A percentile compares a stretch with the other conserved stretches of the same genome.
Conservation (phyloP, 1,140 invertebrate species). For the Pachypsylla venusta region DNA sequence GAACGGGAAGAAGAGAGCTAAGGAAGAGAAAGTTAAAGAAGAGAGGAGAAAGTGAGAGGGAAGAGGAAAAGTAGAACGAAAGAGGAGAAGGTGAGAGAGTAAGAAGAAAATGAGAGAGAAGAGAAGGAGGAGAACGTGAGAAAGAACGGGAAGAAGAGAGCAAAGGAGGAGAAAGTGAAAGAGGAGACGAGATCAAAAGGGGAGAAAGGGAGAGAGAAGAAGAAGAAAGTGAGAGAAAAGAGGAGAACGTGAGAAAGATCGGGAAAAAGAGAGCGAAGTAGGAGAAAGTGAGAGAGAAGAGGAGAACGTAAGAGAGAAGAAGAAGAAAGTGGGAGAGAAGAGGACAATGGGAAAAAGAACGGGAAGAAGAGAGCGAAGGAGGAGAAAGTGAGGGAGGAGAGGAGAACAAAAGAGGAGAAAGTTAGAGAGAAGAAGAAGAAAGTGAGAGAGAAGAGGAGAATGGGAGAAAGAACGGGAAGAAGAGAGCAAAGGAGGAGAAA, state of each 20-base stretch:
- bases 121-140: not conserved
- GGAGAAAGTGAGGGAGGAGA: not conserved
- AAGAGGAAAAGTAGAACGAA: not conserved
- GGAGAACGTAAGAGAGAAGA: not conserved
- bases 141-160: not conserved
- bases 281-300: not conserved
- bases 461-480: not conserved
- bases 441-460: not conserved
- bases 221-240: not conserved
- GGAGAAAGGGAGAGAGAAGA: not conserved
- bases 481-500: not conserved
- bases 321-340: not conserved
- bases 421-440: not conserved
- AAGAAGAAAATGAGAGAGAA: not conserved
- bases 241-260: not conserved
- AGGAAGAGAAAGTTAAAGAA: not conserved
- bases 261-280: not conserved
- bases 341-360: not conserved
- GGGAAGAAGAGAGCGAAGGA: not conserved
- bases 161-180: not conserved
- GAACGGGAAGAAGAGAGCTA: not conserved
- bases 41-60: not conserved
- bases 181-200: not conserved
- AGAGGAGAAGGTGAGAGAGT: not conserved
- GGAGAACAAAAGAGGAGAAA: no score